Evolutionary conservation across 2,113 vertebrate species (phyloP), one percentile per base, ranked within the genome.

Genomic region (Notarius quadriscutis): DNA sequence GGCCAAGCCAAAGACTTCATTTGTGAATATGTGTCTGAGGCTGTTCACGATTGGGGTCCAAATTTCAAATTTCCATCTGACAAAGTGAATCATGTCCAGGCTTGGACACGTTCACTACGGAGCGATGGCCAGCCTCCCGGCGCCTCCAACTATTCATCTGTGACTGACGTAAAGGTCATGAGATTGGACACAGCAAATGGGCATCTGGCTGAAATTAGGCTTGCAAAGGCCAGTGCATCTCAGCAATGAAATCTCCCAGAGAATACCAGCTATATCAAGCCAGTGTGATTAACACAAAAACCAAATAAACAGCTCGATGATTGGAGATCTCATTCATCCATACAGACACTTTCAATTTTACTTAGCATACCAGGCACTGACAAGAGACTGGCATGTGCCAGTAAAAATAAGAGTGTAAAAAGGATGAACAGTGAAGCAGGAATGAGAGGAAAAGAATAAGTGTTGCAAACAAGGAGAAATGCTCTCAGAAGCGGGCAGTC

Each of bases 401-500:
- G 74, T 82, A 2, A 27, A 41, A 67, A 58, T 17, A 65, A 60
- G 74, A 79, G 51, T 17, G 5, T n/a, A 18, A 34, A 65, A 41
- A 51, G 14, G 8, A 12, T 7, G 14, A 50, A 87, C 60, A 60
- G 65, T 53, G 60, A 60, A 60, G 48, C 41, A 78, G 14, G 7
- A 62, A 84, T 14, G 84, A 83, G 88, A 81, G 67, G 89, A 89
- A 87, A 77, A 88, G 87, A 91, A 90, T 71, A 87, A 90, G 51
- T 91, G 89, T 93, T 92, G 91, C 92, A 92, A 93, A 92, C 90
- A 92, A 48, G 89, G 86, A 82, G 74, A 87, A 90, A 90, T 87
- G 91, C 91, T 0, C 84, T 90, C 83, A 88, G 84, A 94, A 92
- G 92, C 93, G 93, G 95, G 93, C 90, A 89, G 86, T 91, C 90